These are phyloP conservation scores for Girardinichthys multiradiatus DNA, from an alignment of 2,113 vertebrate genomes.

Conservation along the genomic window DNA sequence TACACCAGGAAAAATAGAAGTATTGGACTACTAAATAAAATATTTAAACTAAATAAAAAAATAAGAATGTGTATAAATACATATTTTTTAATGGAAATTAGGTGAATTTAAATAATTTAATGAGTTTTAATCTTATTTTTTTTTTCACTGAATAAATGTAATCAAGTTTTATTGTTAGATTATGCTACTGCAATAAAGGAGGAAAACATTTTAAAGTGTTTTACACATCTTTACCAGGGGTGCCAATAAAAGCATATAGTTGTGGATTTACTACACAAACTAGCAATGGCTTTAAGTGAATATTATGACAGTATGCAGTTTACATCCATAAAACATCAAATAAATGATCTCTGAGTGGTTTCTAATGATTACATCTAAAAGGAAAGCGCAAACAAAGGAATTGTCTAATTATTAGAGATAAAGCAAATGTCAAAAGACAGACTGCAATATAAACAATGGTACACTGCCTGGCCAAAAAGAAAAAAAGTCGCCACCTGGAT, in stretches of 20 bases:
- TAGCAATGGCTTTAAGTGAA: conserved; percentile 9
- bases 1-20: neutral
- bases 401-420: conserved; percentile 7
- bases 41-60: neutral
- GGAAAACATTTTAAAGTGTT: too few relatives aligned
- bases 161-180: too few relatives aligned
- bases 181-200: too few relatives aligned
- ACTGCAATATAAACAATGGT: neutral
- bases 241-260: too few relatives aligned
- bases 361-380: neutral
- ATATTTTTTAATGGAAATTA: neutral
- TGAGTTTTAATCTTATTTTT: neutral
- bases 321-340: conserved; percentile 4
- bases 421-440: neutral
- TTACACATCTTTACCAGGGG: too few relatives aligned
- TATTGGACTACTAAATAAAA: neutral
- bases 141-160: too few relatives aligned
- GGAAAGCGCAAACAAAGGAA: conserved; percentile 9
- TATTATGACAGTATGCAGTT: conserved; percentile 13
- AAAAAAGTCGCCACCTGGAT: too few relatives aligned
- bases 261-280: conserved; percentile 9
- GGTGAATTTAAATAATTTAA: neutral
- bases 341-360: neutral
- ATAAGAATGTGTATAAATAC: neutral
- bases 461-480: too few relatives aligned